Percentiles rank a stretch among this genome's conserved stretches.
phyloP scores from a whole-genome alignment of 2,888 invertebrate species.

The Ypsolopha scabrella region DNA sequence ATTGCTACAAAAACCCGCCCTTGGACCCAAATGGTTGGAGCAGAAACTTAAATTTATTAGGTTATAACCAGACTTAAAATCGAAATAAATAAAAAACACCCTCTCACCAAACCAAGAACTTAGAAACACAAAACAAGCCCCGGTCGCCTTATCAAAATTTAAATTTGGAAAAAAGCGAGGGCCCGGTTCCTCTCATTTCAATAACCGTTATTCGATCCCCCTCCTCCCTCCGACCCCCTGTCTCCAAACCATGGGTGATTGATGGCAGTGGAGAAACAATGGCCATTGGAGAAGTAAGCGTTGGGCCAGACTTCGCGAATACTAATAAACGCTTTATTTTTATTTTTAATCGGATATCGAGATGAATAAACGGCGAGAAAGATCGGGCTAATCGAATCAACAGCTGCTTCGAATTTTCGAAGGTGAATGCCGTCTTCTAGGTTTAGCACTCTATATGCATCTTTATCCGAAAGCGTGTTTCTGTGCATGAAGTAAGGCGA shows the following conservation, averaged over 20 bases:
- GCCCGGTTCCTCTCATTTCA: slow-evolving; percentile 61
- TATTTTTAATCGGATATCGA: slow-evolving; percentile 60
- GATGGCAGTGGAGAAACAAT: slow-evolving; percentile 65
- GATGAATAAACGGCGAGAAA: slow-evolving; percentile 40
- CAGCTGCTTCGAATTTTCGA: slow-evolving; percentile 34
- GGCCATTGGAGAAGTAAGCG: slow-evolving; percentile 36
- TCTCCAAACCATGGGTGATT: slow-evolving; percentile 54
- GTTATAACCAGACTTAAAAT: slow-evolving; percentile 3
- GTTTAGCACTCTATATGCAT: too few relatives aligned
- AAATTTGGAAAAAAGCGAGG: slow-evolving; percentile 66
- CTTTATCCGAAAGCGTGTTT: too few relatives aligned
- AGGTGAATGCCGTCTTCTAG: too few relatives aligned
- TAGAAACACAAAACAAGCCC: slow-evolving; percentile 55
- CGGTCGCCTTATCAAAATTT: slow-evolving; percentile 67
- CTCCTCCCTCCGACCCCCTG: slow-evolving; percentile 21
- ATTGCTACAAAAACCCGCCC: not conserved
- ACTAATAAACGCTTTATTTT: slow-evolving; percentile 62
- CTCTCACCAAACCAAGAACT: slow-evolving; percentile 50
- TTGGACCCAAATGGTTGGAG: not conserved
- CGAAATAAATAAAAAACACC: slow-evolving; percentile 41
- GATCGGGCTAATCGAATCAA: not conserved
- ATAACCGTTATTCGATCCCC: slow-evolving; percentile 64
- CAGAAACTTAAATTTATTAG: slow-evolving; percentile 3
- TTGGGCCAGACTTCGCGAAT: slow-evolving; percentile 48
- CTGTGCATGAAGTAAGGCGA: too few relatives aligned